Evolutionary conservation across 2,888 invertebrate species (phyloP).

Genomic region (Deladenus siricidicola): DNA sequence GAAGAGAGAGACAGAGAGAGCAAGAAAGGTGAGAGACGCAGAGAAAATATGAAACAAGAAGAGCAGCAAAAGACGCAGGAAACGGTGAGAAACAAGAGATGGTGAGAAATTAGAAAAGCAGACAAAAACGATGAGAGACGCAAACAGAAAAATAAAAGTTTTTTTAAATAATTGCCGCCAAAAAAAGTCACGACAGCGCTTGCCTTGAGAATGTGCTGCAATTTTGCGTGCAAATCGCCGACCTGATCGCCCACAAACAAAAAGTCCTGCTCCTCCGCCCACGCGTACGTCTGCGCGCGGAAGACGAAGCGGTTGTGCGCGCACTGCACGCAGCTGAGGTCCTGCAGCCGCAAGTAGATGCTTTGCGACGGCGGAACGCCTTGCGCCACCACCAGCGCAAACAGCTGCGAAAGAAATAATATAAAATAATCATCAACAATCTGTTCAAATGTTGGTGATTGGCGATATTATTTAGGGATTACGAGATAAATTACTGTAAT

Average conservation of each 20-base stretch:
- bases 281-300: constrained; percentile 13
- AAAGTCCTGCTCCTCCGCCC: constrained; percentile 21
- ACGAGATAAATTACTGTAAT: too few relatives aligned
- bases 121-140: too few relatives aligned
- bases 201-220: constrained; percentile 18
- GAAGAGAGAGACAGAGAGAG: too few relatives aligned
- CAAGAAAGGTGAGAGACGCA: too few relatives aligned
- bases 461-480: background rate
- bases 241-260: constrained; percentile 23
- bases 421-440: background rate
- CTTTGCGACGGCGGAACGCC: constrained; percentile 22
- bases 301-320: constrained; percentile 11
- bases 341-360: constrained; percentile 17
- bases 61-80: too few relatives aligned
- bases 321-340: constrained; percentile 16
- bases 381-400: constrained; percentile 22
- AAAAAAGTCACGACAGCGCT: background rate
- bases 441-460: background rate
- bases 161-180: background rate
- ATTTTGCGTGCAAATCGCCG: constrained; percentile 15
- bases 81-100: too few relatives aligned
- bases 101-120: too few relatives aligned
- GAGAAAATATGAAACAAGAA: too few relatives aligned
- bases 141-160: too few relatives aligned
- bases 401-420: constrained; percentile 6